Base-by-base conservation (phyloP, 1,140 invertebrate species). In the Hylyphantes graminicola region DNA sequence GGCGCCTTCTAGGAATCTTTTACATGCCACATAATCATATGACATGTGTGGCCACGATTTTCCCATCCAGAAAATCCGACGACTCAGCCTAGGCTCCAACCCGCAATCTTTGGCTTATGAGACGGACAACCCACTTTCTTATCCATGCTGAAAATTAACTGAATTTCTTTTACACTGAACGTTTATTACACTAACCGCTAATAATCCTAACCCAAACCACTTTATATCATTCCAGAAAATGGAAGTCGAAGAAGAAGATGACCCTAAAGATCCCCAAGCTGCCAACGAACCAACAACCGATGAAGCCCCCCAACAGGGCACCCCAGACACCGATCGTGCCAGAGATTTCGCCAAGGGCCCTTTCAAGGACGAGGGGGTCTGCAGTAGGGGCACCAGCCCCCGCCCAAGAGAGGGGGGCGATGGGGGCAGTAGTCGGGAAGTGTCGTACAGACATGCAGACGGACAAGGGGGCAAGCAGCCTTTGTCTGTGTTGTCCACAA, bases 201-300 rank as follows among this genome's bases (percentile, higher is more conserved):
- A n/a, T n/a, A n/a, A n/a, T n/a, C n/a, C n/a, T n/a, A n/a, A n/a
- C n/a, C n/a, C n/a, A 13, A 13, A 59, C 57, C 3, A 3, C 17
- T 50, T 59, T 54, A 3, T 75, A 19, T 53, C 7, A 50, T 79
- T 61, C 4, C 61, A 74, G 85, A 86, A 85, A 82, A 86, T 81
- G 75, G 86, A 86, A 48, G 53, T 79, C 13, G 79, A 77, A 50
- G 82, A 76, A 15, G 80, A 80, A 19, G 85, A 87, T 7, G 78
- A 87, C 19, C 77, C 57, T 1, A 86, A 86, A 9, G 65, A 85
- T 10, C 76, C 67, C 21, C 35, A 65, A 21, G 67, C 64, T 4
- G 72, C 61, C 8, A 72, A 19, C 50, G 80, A 75, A 8, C 68
- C 55, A 0, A 13, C 35, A 0, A 57, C 72, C n/a, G 80, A 74